A percentile compares a stretch with the other conserved stretches of the same genome.
Evolutionary conservation across 1,140 invertebrate genomes (phyloP).

Genomic region (Sarcophaga peregrina): DNA sequence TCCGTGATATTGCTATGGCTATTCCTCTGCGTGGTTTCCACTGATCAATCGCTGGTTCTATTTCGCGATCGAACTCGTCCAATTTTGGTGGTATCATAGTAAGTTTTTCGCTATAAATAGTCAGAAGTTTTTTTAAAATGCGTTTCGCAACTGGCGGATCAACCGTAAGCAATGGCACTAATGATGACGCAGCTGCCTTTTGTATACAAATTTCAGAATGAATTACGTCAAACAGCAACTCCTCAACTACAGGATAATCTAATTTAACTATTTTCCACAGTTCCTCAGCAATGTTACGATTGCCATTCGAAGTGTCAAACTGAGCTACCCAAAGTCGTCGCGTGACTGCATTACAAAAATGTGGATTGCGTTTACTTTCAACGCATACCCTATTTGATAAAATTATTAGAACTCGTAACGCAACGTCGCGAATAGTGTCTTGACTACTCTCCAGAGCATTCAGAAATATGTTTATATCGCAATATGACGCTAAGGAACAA

Average conservation of each 20-base stretch:
- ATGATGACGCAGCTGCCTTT: conserved; percentile 79
- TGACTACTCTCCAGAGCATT: conserved; percentile 76
- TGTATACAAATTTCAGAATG: conserved; percentile 84
- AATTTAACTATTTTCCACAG: conserved; percentile 77
- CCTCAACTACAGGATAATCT: conserved; percentile 70
- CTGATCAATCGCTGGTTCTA: conserved; percentile 82
- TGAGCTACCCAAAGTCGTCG: conserved; percentile 82
- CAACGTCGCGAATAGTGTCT: conserved; percentile 82
- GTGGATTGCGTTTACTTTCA: conserved; percentile 71
- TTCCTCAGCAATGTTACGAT: conserved; percentile 74
- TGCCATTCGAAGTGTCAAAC: conserved; percentile 78
- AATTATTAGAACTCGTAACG: conserved; percentile 77
- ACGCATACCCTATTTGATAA: conserved; percentile 76
- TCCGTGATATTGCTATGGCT: conserved; percentile 81
- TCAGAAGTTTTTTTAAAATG: conserved; percentile 75
- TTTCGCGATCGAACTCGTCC: conserved; percentile 91
- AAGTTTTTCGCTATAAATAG: conserved; percentile 82
- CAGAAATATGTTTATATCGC: conserved; percentile 84
- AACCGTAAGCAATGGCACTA: conserved; percentile 75
- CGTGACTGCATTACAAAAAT: conserved; percentile 70
- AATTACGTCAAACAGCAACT: conserved; percentile 80
- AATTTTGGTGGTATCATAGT: conserved; percentile 85
- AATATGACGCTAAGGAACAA: conserved; percentile 72
- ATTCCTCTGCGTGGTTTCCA: conserved; percentile 91
- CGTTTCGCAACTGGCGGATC: conserved; percentile 70